Percentiles rank a stretch among this genome's conserved stretches.
Conservation (phyloP, 2,797 vertebrate species). For the Peromyscus attwateri region DNA sequence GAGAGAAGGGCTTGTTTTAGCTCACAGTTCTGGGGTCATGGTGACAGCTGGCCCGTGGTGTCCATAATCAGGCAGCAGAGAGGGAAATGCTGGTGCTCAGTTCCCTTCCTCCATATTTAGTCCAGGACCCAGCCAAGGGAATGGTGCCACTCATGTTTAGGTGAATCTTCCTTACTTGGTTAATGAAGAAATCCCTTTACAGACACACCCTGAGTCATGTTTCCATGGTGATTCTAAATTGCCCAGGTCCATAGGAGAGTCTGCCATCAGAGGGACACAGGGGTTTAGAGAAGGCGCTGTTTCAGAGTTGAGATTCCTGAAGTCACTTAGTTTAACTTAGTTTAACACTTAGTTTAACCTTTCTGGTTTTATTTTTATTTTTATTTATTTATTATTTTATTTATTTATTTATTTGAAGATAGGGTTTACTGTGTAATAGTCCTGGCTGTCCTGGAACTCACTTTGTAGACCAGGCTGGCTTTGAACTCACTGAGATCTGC, state of each 20-base stretch:
- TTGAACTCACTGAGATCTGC: too few species aligned
- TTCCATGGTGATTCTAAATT: background rate
- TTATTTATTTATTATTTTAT: too few species aligned
- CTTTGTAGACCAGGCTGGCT: too few species aligned
- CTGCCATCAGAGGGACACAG: background rate
- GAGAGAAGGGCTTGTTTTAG: background rate
- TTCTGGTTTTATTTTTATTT: too few species aligned
- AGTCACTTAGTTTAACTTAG: too few species aligned
- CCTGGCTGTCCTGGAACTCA: too few species aligned
- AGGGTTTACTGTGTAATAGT: too few species aligned
- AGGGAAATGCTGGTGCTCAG: background rate
- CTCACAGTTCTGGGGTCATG: background rate
- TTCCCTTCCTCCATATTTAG: background rate
- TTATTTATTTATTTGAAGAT: too few species aligned
- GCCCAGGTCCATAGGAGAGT: background rate
- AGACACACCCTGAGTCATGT: background rate
- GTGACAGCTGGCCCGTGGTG: background rate
- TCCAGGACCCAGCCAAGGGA: background rate
- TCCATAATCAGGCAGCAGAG: background rate
- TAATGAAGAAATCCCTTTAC: background rate
- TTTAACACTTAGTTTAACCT: rapidly evolving
- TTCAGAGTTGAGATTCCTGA: background rate
- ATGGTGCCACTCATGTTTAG: background rate
- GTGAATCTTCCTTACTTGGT: background rate
- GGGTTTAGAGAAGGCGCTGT: background rate